Conservation (phyloP, 2,113 vertebrate species). For the Coptodon bakossiorum region DNA sequence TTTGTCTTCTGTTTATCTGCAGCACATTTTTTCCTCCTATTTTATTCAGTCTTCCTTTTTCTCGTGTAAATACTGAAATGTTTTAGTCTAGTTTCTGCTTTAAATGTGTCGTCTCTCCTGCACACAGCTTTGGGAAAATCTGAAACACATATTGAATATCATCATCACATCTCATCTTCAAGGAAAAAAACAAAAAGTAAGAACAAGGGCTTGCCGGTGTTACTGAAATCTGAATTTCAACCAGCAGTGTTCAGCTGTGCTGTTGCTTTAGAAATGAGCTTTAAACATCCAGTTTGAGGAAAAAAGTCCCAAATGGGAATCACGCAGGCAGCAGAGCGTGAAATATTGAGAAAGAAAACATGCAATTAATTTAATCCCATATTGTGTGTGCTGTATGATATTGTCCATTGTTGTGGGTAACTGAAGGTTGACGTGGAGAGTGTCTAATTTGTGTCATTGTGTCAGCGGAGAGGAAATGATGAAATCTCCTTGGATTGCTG, state of each 20-base stretch:
- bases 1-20: neutral
- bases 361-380: constrained; percentile 29
- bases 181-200: neutral
- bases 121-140: neutral
- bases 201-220: neutral
- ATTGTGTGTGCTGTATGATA: constrained; percentile 7
- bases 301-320: constrained; percentile 36
- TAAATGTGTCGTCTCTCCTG: neutral
- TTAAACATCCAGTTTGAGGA: neutral
- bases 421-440: neutral
- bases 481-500: neutral
- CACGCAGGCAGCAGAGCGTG: constrained; percentile 32
- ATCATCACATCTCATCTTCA: neutral
- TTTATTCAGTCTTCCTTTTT: neutral
- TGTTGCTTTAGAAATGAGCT: constrained; percentile 5
- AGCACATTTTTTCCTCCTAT: neutral
- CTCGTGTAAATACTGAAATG: neutral
- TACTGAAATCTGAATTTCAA: constrained; percentile 36
- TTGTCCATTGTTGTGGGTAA: neutral
- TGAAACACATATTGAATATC: constrained; percentile 8
- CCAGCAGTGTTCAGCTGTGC: neutral
- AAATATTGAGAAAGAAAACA: constrained; percentile 60
- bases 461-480: neutral
- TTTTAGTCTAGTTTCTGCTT: neutral
- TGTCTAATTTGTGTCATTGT: neutral